A percentile compares a stretch with the other conserved stretches of the same genome.
Conservation (phyloP, 2,113 vertebrate species). For the Tragelaphus scriptus region DNA sequence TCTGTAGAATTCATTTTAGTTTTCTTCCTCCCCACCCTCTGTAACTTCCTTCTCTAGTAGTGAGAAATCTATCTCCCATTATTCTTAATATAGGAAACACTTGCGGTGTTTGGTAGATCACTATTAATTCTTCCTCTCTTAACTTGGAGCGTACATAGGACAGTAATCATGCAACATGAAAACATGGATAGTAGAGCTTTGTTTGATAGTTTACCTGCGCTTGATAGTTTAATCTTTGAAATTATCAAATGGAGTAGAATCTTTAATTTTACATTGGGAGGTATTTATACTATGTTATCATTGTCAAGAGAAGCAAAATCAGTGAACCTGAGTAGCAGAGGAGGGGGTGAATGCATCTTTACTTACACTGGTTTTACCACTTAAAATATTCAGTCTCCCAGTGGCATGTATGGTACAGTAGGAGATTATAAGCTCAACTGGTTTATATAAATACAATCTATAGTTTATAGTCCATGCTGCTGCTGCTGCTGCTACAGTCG, state of each 20-base stretch:
- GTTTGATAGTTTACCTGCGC: not conserved
- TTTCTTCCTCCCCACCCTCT: not conserved
- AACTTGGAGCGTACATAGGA: not conserved
- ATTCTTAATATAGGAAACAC: not conserved
- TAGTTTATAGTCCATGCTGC: no score
- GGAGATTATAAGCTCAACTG: no score
- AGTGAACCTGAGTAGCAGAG: no score
- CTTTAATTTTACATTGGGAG: not conserved
- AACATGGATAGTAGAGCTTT: not conserved
- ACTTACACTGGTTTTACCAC: no score
- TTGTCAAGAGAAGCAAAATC: not conserved
- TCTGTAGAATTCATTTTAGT: not conserved
- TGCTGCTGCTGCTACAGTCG: no score
- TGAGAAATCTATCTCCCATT: not conserved
- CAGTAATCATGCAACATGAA: not conserved
- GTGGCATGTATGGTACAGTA: no score
- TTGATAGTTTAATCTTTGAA: slow-evolving; percentile 14
- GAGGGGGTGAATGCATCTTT: no score
- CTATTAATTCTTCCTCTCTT: not conserved
- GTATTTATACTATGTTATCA: not conserved
- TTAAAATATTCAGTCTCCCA: no score
- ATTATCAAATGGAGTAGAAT: not conserved
- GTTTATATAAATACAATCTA: no score
- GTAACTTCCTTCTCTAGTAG: not conserved
- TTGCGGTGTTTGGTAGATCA: not conserved